Evolutionary conservation across 2,113 vertebrate species (phyloP).

Genomic region (Istiophorus platypterus): DNA sequence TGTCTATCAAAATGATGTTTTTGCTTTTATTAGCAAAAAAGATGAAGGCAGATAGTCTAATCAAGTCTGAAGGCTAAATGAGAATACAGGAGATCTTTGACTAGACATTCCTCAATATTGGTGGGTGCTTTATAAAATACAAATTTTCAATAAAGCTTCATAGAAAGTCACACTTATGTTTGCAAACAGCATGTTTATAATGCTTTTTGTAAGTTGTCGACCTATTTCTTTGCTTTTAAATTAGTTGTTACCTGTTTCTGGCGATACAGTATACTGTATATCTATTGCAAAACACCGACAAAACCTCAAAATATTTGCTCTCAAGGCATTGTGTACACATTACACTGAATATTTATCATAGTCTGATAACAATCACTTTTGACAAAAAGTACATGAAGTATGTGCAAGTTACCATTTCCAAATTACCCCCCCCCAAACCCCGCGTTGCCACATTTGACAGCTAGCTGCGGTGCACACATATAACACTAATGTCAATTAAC

Average conservation of each 20-base stretch:
- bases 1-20: slow-evolving; percentile 94
- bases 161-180: slow-evolving; percentile 79
- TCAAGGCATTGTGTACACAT: slow-evolving; percentile 76
- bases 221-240: slow-evolving; percentile 79
- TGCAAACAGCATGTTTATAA: slow-evolving; percentile 87
- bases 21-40: slow-evolving; percentile 87
- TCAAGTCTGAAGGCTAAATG: slow-evolving; percentile 88
- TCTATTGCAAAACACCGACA: slow-evolving; percentile 60
- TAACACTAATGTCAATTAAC: slow-evolving; percentile 40
- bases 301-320: slow-evolving; percentile 67
- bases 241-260: slow-evolving; percentile 41
- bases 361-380: slow-evolving; percentile 61
- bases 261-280: slow-evolving; percentile 52
- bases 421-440: slow-evolving; percentile 37
- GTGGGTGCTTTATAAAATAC: slow-evolving; percentile 87
- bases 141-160: slow-evolving; percentile 87
- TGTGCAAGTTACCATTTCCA: slow-evolving; percentile 66
- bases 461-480: slow-evolving; percentile 50
- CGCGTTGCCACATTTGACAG: slow-evolving; percentile 46
- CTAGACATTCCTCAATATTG: slow-evolving; percentile 89
- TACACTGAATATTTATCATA: slow-evolving; percentile 55
- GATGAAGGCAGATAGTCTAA: slow-evolving; percentile 90
- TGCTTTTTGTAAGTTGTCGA: slow-evolving; percentile 75
- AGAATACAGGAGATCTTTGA: slow-evolving; percentile 86
- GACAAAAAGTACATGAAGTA: slow-evolving; percentile 54